phyloP scores from a whole-genome alignment of 2,113 vertebrate genomes.

The Ibidorhyncha struthersii region DNA sequence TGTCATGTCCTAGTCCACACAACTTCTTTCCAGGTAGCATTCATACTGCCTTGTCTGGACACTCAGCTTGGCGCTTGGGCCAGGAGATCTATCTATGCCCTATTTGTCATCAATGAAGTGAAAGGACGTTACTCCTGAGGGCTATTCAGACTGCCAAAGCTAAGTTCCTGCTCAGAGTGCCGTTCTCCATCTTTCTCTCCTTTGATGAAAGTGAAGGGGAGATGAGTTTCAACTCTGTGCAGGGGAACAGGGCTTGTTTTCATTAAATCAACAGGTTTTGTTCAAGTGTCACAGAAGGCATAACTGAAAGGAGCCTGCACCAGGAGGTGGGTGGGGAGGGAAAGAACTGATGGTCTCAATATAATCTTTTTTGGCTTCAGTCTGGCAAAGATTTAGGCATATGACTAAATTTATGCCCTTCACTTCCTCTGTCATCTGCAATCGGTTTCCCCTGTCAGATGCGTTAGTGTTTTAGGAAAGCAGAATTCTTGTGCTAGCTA shows the following conservation, averaged over 20 bases:
- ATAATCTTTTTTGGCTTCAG: background rate
- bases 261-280: background rate
- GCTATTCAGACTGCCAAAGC: background rate
- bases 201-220: background rate
- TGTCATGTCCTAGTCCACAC: background rate
- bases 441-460: background rate
- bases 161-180: background rate
- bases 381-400: background rate
- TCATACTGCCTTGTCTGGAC: background rate
- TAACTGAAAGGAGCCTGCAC: background rate
- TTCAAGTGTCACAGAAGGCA: background rate
- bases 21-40: background rate
- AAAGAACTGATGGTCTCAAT: background rate
- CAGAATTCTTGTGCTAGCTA: background rate
- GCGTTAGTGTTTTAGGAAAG: background rate
- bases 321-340: background rate
- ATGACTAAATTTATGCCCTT: background rate
- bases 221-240: background rate
- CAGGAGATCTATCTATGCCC: background rate
- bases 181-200: background rate
- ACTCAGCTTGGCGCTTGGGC: background rate
- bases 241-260: background rate
- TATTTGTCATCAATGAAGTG: background rate
- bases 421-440: background rate
- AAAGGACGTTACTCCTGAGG: background rate